A percentile compares a stretch with the other conserved stretches of the same genome.
Evolutionary conservation across 2,888 invertebrate genomes (phyloP).

Genomic region (Acrobasis consociella): DNA sequence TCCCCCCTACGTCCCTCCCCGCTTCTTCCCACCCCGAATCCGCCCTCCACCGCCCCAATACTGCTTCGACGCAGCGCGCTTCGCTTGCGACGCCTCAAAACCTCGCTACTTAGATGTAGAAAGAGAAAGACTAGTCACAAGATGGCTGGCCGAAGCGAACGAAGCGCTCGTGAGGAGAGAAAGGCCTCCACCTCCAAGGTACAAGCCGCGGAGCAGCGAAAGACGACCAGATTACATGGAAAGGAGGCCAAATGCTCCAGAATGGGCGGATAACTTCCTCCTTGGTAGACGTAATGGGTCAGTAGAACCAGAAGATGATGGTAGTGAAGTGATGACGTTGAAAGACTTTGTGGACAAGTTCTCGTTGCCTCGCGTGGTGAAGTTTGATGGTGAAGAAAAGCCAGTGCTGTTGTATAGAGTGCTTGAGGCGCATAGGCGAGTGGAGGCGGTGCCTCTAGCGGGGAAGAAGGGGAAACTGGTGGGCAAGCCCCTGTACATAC

Average conservation of each 20-base stretch:
- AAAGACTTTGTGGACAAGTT: constrained; percentile 85
- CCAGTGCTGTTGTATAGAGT: constrained; percentile 85
- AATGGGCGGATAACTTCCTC: constrained; percentile 76
- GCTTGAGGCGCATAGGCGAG: constrained; percentile 84
- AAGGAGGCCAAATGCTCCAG: constrained; percentile 62
- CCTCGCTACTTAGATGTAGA: constrained; percentile 77
- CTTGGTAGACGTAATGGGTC: constrained; percentile 69
- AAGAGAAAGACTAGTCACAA: constrained; percentile 71
- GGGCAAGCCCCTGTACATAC: constrained; percentile 84
- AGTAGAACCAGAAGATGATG: constrained; percentile 72
- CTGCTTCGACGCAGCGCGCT: constrained; percentile 80
- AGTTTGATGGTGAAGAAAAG: constrained; percentile 80
- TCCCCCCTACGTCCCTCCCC: constrained; percentile 71
- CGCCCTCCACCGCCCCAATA: constrained; percentile 77
- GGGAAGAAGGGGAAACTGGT: constrained; percentile 83
- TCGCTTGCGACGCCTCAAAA: constrained; percentile 78
- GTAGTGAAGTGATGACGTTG: constrained; percentile 74
- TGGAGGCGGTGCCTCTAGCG: constrained; percentile 83
- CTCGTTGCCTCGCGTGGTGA: constrained; percentile 83
- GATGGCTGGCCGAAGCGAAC: constrained; percentile 79
- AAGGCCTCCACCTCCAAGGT: constrained; percentile 72
- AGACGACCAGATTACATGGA: constrained; percentile 73
- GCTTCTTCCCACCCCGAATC: constrained; percentile 73
- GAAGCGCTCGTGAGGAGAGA: constrained; percentile 74
- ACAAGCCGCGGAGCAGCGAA: constrained; percentile 76